A percentile compares a stretch with the other conserved stretches of the same genome.
Evolutionary conservation across 2,797 vertebrate genomes (phyloP).

Genomic region (Labeo calbasu): DNA sequence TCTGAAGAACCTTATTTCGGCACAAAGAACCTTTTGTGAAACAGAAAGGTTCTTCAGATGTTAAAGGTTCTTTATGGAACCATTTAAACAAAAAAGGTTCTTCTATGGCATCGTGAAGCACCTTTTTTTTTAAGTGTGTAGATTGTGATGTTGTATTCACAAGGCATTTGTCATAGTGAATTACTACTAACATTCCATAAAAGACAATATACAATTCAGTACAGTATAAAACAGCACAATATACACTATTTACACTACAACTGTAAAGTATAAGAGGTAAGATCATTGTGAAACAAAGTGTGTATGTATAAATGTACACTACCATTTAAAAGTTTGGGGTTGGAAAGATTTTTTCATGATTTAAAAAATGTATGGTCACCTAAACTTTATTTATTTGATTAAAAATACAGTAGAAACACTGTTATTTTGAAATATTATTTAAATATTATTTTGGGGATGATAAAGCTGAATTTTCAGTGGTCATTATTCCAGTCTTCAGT

Average conservation of each 20-base stretch:
- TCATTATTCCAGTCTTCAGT: neutral
- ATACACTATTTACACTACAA: neutral
- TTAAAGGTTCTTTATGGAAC: too few relatives aligned
- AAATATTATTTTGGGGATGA: neutral
- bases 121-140: too few relatives aligned
- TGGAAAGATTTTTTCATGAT: too few relatives aligned
- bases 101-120: too few relatives aligned
- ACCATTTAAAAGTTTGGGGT: too few relatives aligned
- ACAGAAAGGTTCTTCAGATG: too few relatives aligned
- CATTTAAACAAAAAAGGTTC: too few relatives aligned
- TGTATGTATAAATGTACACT: too few relatives aligned
- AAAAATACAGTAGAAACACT: neutral
- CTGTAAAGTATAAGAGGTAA: neutral
- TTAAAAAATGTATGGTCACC: neutral
- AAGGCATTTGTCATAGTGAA: neutral
- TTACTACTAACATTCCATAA: neutral
- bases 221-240: neutral
- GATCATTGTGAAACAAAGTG: neutral
- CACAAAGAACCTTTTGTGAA: too few relatives aligned
- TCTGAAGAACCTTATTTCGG: too few relatives aligned
- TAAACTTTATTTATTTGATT: neutral
- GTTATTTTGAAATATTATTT: neutral
- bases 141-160: neutral
- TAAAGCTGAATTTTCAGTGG: neutral
- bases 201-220: conserved; percentile 8